phyloP scores from a whole-genome alignment of 2,888 invertebrate genomes.

The Ophion ventricosus region DNA sequence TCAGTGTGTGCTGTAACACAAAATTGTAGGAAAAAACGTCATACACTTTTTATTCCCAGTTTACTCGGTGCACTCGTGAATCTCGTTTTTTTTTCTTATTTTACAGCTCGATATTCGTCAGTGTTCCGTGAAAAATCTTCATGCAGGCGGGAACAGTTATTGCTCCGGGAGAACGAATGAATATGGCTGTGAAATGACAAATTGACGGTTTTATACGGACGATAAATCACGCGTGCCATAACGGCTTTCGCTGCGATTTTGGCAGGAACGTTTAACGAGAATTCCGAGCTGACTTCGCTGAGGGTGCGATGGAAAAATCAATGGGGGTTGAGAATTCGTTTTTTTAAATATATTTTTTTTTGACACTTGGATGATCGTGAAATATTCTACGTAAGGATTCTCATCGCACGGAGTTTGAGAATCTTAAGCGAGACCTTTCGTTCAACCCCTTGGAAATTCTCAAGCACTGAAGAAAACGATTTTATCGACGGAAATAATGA shows the following conservation, averaged over 20 bases:
- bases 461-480: no score
- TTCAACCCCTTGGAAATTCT: no score
- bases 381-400: background rate
- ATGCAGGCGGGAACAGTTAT: background rate
- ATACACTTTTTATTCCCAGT: constrained; percentile 18
- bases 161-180: background rate
- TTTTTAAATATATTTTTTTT: background rate
- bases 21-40: constrained; percentile 59
- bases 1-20: constrained; percentile 92
- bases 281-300: background rate
- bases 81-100: constrained; percentile 7
- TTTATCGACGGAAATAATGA: no score
- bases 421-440: no score
- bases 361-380: background rate
- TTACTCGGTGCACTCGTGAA: background rate
- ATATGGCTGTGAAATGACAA: constrained; percentile 2
- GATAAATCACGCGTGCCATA: constrained; percentile 4
- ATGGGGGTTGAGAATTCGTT: background rate
- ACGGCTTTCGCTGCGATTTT: constrained; percentile 15
- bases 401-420: no score
- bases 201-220: background rate
- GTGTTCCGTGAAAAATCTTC: constrained; percentile 9
- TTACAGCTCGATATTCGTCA: constrained; percentile 37
- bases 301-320: background rate
- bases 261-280: background rate